phyloP scores from a whole-genome alignment of 2,797 vertebrate species.

The Chaetophractus vellerosus region DNA sequence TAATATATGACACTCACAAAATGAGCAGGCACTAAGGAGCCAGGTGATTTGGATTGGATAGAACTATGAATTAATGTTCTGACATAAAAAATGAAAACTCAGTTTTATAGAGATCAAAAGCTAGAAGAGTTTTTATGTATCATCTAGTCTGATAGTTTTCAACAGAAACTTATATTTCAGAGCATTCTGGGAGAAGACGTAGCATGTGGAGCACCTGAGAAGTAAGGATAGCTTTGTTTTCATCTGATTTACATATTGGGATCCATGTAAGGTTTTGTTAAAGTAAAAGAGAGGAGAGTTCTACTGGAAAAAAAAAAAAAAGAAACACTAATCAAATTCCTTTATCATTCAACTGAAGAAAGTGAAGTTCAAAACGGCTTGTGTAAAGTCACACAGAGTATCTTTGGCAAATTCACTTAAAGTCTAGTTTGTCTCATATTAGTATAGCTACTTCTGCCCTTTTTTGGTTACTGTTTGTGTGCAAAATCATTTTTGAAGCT shows the following conservation, averaged over 20 bases:
- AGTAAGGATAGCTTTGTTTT: not conserved
- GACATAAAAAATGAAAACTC: not conserved
- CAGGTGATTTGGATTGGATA: not conserved
- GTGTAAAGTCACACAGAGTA: not conserved
- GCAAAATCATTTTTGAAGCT: no score
- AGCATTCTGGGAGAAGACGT: not conserved
- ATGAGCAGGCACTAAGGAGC: not conserved
- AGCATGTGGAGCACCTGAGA: not conserved
- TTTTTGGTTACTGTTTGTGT: no score
- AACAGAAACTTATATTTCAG: not conserved
- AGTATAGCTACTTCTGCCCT: no score
- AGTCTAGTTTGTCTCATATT: no score
- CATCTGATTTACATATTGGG: not conserved
- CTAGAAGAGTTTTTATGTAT: not conserved
- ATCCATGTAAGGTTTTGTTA: not conserved
- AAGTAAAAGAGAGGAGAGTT: not conserved
- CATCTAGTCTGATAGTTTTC: not conserved
- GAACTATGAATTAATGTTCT: not conserved
- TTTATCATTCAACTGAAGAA: not conserved
- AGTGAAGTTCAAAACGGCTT: not conserved
- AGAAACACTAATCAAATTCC: not conserved
- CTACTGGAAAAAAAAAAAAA: slow-evolving; percentile 25
- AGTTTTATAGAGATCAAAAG: not conserved
- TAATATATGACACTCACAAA: not conserved
- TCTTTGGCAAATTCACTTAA: not conserved